Evolutionary conservation across 30 jellyfish, hydroid and myxozoan genomes (phyloP).

Genomic region (Hydra vulgaris): DNA sequence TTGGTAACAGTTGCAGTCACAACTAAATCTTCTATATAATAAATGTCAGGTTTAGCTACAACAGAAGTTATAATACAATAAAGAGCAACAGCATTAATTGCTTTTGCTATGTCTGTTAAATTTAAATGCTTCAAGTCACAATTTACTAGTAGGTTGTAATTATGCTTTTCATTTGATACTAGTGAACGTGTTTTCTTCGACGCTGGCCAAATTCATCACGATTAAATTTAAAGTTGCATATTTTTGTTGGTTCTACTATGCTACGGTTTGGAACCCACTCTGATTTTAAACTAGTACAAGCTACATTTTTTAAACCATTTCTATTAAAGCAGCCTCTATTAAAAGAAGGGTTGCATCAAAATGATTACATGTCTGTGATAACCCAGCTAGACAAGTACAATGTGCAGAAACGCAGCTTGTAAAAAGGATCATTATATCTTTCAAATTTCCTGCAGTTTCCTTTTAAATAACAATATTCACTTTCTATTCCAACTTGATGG

Average conservation of each 20-base stretch:
- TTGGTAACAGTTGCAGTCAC: neutral
- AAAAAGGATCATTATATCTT: conserved; percentile 25
- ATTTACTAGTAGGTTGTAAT: conserved; percentile 12
- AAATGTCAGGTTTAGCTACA: neutral
- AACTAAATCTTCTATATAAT: conserved; percentile 8
- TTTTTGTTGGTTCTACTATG: conserved; percentile 15
- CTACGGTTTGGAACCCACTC: conserved; percentile 30
- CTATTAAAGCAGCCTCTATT: conserved; percentile 35
- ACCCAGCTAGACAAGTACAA: conserved; percentile 60
- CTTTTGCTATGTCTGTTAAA: conserved; percentile 17
- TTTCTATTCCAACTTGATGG: conserved; percentile 7
- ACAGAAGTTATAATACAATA: conserved; percentile 31
- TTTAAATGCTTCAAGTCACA: neutral
- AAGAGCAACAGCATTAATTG: conserved; percentile 2
- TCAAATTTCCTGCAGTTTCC: conserved; percentile 27
- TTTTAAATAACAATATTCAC: conserved; percentile 15
- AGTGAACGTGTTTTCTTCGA: conserved; percentile 3
- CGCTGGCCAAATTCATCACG: conserved; percentile 28
- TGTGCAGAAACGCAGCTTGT: conserved; percentile 28
- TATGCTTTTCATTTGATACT: conserved; percentile 11
- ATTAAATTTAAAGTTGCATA: neutral
- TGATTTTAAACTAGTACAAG: conserved; percentile 16
- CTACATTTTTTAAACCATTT: conserved; percentile 31
- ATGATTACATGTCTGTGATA: conserved; percentile 45
- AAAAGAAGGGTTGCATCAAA: conserved; percentile 44